Percentiles rank a stretch among this genome's conserved stretches.
These are phyloP conservation scores for Serripes groenlandicus DNA, from an alignment of 2,888 invertebrate species.

Conservation along the genomic window DNA sequence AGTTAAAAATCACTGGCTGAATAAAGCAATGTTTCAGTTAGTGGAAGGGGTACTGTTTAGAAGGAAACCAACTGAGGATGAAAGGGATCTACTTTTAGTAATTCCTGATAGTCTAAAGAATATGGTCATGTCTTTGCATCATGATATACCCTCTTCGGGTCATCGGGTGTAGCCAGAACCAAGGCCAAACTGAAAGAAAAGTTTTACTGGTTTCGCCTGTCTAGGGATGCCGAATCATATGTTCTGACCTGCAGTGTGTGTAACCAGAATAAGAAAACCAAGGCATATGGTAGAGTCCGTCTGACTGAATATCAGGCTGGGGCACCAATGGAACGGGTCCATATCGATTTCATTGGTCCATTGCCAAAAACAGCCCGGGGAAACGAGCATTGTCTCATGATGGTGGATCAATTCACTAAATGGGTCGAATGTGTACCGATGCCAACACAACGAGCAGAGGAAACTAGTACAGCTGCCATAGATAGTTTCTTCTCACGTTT, in stretches of 20 bases:
- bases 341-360: conserved; percentile 29
- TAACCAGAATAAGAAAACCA: conserved; percentile 28
- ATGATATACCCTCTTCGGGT: conserved; percentile 36
- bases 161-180: conserved; percentile 43
- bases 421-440: conserved; percentile 35
- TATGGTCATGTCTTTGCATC: not conserved
- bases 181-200: conserved; percentile 22
- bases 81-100: not conserved
- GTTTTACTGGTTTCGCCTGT: conserved; percentile 32
- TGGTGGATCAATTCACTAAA: conserved; percentile 40
- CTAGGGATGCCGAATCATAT: conserved; percentile 21
- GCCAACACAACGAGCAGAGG: conserved; percentile 28
- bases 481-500: conserved; percentile 33
- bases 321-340: conserved; percentile 31
- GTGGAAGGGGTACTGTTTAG: conserved; percentile 5
- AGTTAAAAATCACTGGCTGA: conserved; percentile 23
- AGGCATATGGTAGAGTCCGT: conserved; percentile 23
- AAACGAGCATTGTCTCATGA: conserved; percentile 34
- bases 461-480: conserved; percentile 23
- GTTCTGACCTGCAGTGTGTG: conserved; percentile 23
- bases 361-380: conserved; percentile 28
- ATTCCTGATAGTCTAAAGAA: conserved; percentile 2
- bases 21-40: conserved; percentile 20
- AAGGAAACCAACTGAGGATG: not conserved
- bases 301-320: conserved; percentile 28